These are phyloP conservation scores for Pangasius macronema DNA, from an alignment of 2,797 vertebrate species.

Conservation along the genomic window DNA sequence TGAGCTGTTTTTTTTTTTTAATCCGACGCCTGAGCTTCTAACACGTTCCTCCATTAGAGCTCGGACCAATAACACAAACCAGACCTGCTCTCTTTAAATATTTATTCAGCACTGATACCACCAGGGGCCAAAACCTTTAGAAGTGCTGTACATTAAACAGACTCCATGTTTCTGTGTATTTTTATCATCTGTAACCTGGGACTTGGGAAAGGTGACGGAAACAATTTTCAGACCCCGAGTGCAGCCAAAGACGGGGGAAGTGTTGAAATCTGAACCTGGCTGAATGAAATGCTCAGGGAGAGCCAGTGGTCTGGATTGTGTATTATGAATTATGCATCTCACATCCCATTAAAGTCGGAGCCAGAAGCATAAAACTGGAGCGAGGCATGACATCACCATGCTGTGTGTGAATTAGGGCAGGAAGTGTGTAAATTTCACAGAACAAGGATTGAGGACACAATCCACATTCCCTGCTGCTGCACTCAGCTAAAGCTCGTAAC, in stretches of 20 bases:
- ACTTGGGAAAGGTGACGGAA: conserved; percentile 27
- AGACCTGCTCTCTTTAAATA: conserved; percentile 56
- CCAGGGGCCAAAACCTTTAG: conserved; percentile 24
- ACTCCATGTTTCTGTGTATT: neutral
- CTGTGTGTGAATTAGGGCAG: neutral
- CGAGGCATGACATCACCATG: neutral
- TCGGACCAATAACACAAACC: conserved; percentile 43
- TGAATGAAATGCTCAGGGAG: neutral
- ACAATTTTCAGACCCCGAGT: conserved; percentile 29
- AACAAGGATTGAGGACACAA: neutral
- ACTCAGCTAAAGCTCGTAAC: neutral
- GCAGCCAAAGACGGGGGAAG: conserved; percentile 26
- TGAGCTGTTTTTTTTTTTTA: neutral
- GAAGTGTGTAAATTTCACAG: conserved; percentile 5
- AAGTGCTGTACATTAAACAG: conserved; percentile 48
- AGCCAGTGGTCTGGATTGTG: neutral
- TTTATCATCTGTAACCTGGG: conserved; percentile 8
- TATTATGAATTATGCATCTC: neutral
- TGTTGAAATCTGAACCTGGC: conserved; percentile 5
- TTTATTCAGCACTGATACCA: conserved; percentile 53
- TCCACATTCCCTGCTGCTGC: neutral
- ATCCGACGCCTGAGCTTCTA: conserved; percentile 26
- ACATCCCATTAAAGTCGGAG: neutral
- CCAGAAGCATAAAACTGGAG: neutral
- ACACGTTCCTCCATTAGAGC: conserved; percentile 39